Evolutionary conservation across 2,888 invertebrate species (phyloP), one percentile per base, ranked within the genome.

Genomic region (Sminthurinus aureus): DNA sequence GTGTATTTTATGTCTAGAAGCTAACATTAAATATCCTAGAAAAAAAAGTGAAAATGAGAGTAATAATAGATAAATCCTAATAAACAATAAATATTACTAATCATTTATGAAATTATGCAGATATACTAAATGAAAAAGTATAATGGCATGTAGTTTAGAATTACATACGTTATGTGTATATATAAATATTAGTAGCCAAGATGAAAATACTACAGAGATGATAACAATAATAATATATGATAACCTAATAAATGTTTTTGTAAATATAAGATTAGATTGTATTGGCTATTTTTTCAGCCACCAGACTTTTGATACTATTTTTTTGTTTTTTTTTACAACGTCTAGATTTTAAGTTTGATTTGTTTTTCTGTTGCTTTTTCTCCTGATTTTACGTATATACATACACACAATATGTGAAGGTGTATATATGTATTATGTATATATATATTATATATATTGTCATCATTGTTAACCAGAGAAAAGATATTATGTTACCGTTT

Each of bases 301-400:
- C 79, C 79, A 67, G 20, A 79, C 24, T 79, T 79, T 79, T 79
- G 67, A 79, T 79, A 79, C 79, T 79, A 79, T 67, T 79, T 79
- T 67, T 51, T 64, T 79, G 64, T 79, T 67, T 13, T 51, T 58
- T 67, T 79, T 66, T 79, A 67, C 67, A 67, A 20, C n/a, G 8
- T 67, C 12, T 22, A 67, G 3, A 79, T 4, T 24, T 22, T 79
- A 38, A 38, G 38, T 38, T 38, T 38, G 38, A 38, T 38, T 38
- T 38, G 38, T 38, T 38, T 38, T 38, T 38, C 38, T 38, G 38
- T 38, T 38, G 38, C 38, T 69, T 66, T 77, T 58, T 64, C 69
- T 77, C 20, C 69, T 69, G 20, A 79, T 67, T 79, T 79, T n/a
- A n/a, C 22, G 22, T 20, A n/a, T 20, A 67, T n/a, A n/a, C 4